Conservation (phyloP, 2,113 vertebrate species). For the Chlorocebus sabaeus region DNA sequence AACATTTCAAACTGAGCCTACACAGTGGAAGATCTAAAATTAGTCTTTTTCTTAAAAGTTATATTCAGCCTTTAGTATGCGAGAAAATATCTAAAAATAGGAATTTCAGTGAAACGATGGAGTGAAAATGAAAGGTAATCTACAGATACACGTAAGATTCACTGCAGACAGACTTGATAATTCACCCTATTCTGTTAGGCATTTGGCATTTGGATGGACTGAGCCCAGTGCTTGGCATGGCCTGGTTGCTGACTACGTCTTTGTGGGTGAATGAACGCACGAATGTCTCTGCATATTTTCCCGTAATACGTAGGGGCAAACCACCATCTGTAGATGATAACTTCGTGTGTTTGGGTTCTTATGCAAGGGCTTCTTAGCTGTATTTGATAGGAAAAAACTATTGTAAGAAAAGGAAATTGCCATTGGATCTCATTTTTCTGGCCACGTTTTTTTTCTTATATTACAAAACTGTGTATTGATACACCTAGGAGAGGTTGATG, state of each 20-base stretch:
- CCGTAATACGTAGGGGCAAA: not conserved
- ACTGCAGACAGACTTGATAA: not conserved
- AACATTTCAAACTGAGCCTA: conserved; percentile 10
- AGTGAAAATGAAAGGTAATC: not conserved
- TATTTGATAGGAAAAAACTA: not conserved
- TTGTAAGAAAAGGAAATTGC: conserved; percentile 36
- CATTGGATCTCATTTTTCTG: not conserved
- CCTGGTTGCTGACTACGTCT: not conserved
- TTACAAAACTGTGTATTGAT: not conserved
- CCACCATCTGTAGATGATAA: not conserved
- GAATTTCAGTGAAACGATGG: conserved; percentile 28
- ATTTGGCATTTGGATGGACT: not conserved
- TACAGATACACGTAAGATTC: not conserved
- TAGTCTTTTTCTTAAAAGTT: conserved; percentile 34
- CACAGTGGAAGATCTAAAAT: not conserved
- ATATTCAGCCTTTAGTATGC: not conserved
- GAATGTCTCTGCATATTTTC: not conserved
- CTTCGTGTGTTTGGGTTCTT: not conserved
- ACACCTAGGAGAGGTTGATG: not conserved
- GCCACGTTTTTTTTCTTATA: conserved; percentile 29
- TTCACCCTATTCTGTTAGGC: not conserved
- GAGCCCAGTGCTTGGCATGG: not conserved
- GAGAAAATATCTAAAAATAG: conserved; percentile 37
- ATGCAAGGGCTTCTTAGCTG: not conserved
- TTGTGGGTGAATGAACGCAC: not conserved